phyloP scores from a whole-genome alignment of 2,113 vertebrate genomes.

The Shinisaurus crocodilurus region DNA sequence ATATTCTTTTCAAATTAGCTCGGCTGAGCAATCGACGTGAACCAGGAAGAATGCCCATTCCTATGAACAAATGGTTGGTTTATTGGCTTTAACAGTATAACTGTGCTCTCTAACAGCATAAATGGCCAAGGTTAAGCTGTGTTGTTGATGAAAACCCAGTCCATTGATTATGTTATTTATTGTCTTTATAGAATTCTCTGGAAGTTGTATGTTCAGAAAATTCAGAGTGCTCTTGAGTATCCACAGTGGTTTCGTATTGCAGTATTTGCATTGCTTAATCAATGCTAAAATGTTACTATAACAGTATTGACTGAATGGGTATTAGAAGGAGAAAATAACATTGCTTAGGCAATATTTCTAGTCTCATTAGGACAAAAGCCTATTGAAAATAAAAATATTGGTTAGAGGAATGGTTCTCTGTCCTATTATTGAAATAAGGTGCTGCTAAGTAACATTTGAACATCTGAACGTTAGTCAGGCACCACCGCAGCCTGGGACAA shows the following conservation, averaged over 20 bases:
- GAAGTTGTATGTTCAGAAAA: constrained; percentile 15
- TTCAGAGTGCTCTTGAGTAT: neutral
- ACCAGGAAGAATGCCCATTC: neutral
- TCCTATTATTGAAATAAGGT: neutral
- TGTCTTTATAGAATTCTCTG: constrained; percentile 34
- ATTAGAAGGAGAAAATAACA: neutral
- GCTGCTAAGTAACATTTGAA: neutral
- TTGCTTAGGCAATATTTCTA: constrained; percentile 1
- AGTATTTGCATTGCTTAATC: constrained; percentile 17
- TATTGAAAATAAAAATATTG: neutral
- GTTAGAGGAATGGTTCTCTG: neutral
- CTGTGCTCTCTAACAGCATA: neutral
- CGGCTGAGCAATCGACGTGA: neutral
- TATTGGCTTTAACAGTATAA: neutral
- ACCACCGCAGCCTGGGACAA: no score
- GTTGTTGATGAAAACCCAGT: constrained; percentile 55
- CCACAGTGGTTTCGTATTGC: fast-evolving
- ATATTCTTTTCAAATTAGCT: neutral
- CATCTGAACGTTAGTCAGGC: no score
- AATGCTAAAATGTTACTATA: neutral
- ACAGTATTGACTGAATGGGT: neutral
- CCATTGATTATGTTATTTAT: constrained; percentile 48
- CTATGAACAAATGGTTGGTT: fast-evolving
- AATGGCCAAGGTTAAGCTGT: constrained; percentile 33
- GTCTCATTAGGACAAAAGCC: fast-evolving